Conservation (phyloP, 1,140 invertebrate genomes). For the Euwallacea similis region DNA sequence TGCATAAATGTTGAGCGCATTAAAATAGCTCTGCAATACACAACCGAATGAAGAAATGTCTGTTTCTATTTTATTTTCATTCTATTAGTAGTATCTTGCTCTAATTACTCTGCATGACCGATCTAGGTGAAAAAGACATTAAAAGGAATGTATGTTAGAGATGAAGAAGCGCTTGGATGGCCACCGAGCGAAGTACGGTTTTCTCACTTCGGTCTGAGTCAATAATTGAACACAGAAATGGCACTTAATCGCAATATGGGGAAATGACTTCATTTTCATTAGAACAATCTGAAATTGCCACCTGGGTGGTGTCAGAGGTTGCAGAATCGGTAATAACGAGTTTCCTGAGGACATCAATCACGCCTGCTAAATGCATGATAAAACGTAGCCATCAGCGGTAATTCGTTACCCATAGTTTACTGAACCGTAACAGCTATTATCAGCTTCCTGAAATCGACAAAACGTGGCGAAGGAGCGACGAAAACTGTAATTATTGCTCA, state of each 20-base stretch:
- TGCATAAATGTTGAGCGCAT: no score
- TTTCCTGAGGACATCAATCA: no score
- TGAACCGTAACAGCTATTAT: slow-evolving; percentile 11
- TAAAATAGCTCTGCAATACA: not conserved
- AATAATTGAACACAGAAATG: not conserved
- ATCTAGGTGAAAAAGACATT: slow-evolving; percentile 16
- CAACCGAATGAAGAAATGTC: slow-evolving; percentile 13
- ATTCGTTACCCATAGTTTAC: slow-evolving; percentile 20
- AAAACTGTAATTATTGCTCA: slow-evolving; percentile 17
- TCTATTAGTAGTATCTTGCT: slow-evolving; percentile 18
- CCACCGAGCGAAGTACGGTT: slow-evolving; percentile 9
- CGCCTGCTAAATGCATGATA: no score
- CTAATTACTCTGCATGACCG: slow-evolving; percentile 21
- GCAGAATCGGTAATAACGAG: no score
- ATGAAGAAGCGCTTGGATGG: slow-evolving; percentile 17
- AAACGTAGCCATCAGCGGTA: not conserved
- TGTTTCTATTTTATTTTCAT: slow-evolving; percentile 12
- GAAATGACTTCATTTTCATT: not conserved
- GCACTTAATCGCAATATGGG: not conserved
- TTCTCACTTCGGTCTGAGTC: not conserved
- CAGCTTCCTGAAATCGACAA: slow-evolving; percentile 24
- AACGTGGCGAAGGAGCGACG: slow-evolving; percentile 19
- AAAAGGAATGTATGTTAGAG: slow-evolving; percentile 20
- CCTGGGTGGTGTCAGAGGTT: no score
- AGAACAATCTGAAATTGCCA: not conserved